Evolutionary conservation across 1,140 invertebrate species (phyloP), one percentile per base, ranked within the genome.

Genomic region (Camponotus pennsylvanicus): DNA sequence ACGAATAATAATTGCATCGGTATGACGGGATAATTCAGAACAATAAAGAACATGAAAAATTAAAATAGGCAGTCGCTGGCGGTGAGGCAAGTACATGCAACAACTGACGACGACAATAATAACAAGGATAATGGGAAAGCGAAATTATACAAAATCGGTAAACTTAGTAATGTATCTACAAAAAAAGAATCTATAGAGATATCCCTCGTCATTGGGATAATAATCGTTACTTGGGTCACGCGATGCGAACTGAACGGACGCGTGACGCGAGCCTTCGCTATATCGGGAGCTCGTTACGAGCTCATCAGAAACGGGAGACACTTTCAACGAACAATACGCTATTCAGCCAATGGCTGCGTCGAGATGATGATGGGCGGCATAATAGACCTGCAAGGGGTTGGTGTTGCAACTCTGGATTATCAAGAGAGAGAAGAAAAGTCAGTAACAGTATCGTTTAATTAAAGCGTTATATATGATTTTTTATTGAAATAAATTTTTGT

Each of bases 181-280:
- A 27, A 1, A 11, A 80, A 27, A 1, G 8, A 80, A 83, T 78
- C 84, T 88, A 86, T 69, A 86, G 85, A 18, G 84, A 92, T 85
- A 69, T 87, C 88, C 66, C 88, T 88, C 73, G 77, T 88, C 76
- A 84, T 69, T 87, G 80, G 67, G 86, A 90, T 85, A 89, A 89
- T 89, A 89, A 89, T 89, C 67, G 66, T 88, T 87, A 73, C 88
- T 91, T 79, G 67, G 85, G 91, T 94, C 94, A 94, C 93, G 94
- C 93, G 91, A 95, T 71, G 61, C 52, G 57, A 52, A 37, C 37
- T 13, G 32, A 79, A 13, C 78, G 52, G 34, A n/a, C n/a, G n/a
- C 15, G 76, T 82, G 79, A 82, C 78, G 40, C 66, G 37, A 59
- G 37, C 34, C 18, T 34, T 34, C 27, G 59, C 52, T 34, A 42